Evolutionary conservation across 1,140 invertebrate species (phyloP), one percentile per base, ranked within the genome.

Genomic region (Polyergus mexicanus): DNA sequence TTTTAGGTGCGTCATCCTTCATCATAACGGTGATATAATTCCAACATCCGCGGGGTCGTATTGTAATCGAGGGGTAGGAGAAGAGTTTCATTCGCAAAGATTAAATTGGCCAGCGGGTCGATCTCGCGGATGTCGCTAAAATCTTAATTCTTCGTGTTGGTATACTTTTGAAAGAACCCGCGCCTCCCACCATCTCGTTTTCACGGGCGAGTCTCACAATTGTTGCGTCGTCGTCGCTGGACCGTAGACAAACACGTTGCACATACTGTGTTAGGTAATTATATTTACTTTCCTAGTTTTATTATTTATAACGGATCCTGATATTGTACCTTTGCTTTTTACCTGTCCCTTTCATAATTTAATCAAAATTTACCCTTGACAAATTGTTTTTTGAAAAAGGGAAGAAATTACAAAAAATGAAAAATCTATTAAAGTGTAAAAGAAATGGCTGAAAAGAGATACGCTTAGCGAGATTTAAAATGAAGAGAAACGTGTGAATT

Each of bases 261-360:
- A 88, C 56, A 86, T 88, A 89, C 88, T 69, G 85, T 89, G 85
- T 89, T 89, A 88, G 92, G 89, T 93, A 94, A 94, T 94, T 94
- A 94, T 94, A 94, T 94, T 94, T 93, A 92, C 92, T 88, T 91
- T 91, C 83, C 84, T 85, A 86, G 65, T 91, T 94, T 93, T 93
- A 93, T 94, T 94, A 94, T 93, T 93, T 90, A 94, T 78, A 76
- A 54, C 41, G 69, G 51, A 4, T 5, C 38, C 22, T 44, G 77
- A 41, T 38, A 60, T 22, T 68, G n/a, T 25, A 44, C 56, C 38
- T 58, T 38, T 41, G n/a, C 16, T 38, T 62, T 77, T 85, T 51
- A 25, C 11, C 41, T 35, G 19, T 60, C 32, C 41, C 41, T 28
- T 47, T 32, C 10, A 44, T 44, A 41, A 81, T 71, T 51, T 71